Evolutionary conservation across 2,888 invertebrate species (phyloP).

Genomic region (Saturnia japonica): DNA sequence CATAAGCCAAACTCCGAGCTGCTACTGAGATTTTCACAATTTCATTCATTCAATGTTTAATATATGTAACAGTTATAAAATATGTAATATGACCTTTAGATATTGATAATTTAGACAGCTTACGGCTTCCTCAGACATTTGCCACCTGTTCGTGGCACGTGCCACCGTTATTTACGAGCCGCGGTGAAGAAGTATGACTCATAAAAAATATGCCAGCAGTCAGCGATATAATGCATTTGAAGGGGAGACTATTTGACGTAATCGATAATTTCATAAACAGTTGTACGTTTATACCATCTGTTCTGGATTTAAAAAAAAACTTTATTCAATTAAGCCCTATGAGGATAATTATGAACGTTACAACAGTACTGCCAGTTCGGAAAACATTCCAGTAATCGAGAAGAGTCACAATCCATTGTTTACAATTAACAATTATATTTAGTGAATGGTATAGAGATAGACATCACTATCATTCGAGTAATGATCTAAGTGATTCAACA

Average conservation of each 20-base stretch:
- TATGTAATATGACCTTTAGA: neutral
- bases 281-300: neutral
- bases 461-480: no score
- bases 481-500: no score
- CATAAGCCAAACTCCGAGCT: no score
- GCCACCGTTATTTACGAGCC: neutral
- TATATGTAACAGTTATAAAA: neutral
- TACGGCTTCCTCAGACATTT: conserved; percentile 2
- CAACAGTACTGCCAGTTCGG: no score
- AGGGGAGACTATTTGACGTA: neutral
- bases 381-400: no score
- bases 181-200: neutral
- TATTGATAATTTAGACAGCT: neutral
- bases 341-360: no score
- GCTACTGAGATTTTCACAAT: no score
- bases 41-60: no score
- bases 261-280: neutral
- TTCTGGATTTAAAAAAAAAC: neutral
- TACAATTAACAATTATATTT: no score
- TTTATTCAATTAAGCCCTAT: no score
- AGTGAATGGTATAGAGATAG: no score
- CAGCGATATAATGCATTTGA: neutral
- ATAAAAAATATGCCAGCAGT: conserved; percentile 2
- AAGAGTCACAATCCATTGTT: no score
- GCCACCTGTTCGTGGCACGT: conserved; percentile 15